A percentile compares a stretch with the other conserved stretches of the same genome.
Evolutionary conservation across 23 tunicate genomes (phyloP).

Genomic region (Halocynthia aurantium): DNA sequence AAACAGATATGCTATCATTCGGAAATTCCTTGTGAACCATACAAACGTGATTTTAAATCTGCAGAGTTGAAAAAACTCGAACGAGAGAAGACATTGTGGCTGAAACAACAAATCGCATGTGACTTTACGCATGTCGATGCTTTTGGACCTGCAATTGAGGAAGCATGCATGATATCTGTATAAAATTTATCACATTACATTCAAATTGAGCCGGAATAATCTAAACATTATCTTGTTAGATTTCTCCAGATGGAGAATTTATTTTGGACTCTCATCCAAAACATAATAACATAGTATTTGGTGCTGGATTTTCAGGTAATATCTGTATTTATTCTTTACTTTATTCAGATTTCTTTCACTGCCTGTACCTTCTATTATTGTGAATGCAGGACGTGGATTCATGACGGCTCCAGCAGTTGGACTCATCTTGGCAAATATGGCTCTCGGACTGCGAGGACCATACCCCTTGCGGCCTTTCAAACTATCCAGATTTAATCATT

Average conservation of each 20-base stretch:
- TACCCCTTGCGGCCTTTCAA: too few relatives aligned
- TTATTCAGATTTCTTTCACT: too few relatives aligned
- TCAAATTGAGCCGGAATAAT: not conserved
- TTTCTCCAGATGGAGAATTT: not conserved
- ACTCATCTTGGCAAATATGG: too few relatives aligned
- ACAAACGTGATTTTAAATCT: not conserved
- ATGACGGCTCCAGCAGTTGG: too few relatives aligned
- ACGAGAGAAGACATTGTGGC: not conserved
- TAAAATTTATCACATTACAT: not conserved
- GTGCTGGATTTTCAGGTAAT: conserved; percentile 12
- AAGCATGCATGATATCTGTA: conserved; percentile 7
- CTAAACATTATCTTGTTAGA: not conserved
- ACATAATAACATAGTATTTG: conserved; percentile 13
- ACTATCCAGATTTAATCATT: too few relatives aligned
- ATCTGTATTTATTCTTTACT: too few relatives aligned
- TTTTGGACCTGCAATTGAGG: conserved; percentile 6
- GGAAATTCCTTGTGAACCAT: not conserved
- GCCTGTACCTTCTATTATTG: too few relatives aligned
- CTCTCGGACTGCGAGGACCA: too few relatives aligned
- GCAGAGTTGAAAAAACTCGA: not conserved
- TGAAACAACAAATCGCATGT: not conserved
- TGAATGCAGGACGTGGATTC: too few relatives aligned
- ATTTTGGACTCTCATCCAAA: conserved; percentile 14
- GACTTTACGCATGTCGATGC: conserved; percentile 11
- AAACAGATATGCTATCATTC: conserved; percentile 12